A percentile compares a stretch with the other conserved stretches of the same genome.
phyloP scores from a whole-genome alignment of 2,888 invertebrate species.

The Lepas anatifera region DNA sequence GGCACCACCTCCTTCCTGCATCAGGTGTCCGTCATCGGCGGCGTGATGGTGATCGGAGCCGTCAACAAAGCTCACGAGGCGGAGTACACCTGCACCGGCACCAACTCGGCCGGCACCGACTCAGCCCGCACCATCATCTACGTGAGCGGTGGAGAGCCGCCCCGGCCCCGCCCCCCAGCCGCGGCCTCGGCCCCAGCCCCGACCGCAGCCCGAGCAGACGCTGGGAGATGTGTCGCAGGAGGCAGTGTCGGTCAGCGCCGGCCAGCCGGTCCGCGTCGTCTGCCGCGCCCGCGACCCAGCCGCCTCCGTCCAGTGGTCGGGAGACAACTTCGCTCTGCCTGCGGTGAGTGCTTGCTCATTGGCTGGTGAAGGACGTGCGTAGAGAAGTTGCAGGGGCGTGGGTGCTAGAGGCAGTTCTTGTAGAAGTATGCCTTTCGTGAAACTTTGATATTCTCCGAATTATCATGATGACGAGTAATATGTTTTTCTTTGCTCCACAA shows the following conservation, averaged over 20 bases:
- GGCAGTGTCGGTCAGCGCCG: constrained; percentile 10
- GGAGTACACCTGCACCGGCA: constrained; percentile 69
- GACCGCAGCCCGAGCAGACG: background rate
- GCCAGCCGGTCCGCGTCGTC: constrained; percentile 18
- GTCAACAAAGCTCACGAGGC: constrained; percentile 60
- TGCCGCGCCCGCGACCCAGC: background rate
- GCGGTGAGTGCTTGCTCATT: no score
- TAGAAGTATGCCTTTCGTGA: no score
- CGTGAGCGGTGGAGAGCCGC: constrained; percentile 39
- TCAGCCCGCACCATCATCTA: constrained; percentile 53
- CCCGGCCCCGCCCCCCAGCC: background rate
- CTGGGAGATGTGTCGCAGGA: constrained; percentile 18
- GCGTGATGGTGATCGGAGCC: constrained; percentile 53
- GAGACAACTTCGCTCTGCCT: background rate
- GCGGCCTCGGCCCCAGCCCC: background rate
- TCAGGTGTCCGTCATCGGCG: constrained; percentile 36
- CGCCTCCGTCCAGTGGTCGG: background rate
- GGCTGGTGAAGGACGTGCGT: no score
- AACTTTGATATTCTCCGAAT: no score
- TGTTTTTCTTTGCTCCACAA: no score
- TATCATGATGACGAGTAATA: no score
- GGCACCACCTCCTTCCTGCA: no score
- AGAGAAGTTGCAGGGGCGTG: no score
- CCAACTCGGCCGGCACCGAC: constrained; percentile 52
- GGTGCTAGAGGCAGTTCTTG: no score